Base-by-base conservation (phyloP, 1,140 invertebrate species). In the Lethocerus indicus region DNA sequence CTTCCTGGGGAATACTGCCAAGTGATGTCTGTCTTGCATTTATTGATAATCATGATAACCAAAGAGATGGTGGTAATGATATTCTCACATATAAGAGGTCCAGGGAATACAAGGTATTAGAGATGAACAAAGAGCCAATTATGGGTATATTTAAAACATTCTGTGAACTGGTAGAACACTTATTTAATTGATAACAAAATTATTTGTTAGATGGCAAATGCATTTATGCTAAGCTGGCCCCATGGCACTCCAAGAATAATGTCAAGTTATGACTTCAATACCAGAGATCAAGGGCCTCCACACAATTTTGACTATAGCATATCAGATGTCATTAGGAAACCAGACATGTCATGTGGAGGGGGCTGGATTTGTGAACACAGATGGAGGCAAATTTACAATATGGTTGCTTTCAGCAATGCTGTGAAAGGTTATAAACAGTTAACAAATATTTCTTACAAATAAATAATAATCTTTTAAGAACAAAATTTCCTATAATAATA, bases 321-420 rank as follows among this genome's bases (percentile, higher is more conserved):
- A 16, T 64, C 77, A 12, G 70, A 74, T 13, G 74, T 82, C 6
- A 66, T 62, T 20, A 74, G 85, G 36, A 74, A 78, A 32, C 46
- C 66, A n/a, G 73, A 85, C 56, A 68, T 72, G 1, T 70, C 66
- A 1, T 92, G 87, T 57, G 73, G 69, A 1, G 78, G 79, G 57
- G 86, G 84, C 1, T 93, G 86, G 86, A 64, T 90, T 1, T 93
- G 89, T 60, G 88, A 93, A 64, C 88, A 93, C 63, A 73, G 85
- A 20, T 91, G 86, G 87, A 65, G 75, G 4, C 75, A 82, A 59
- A 87, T 90, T 56, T 78, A 67, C 61, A 79, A 81, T 53, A 90
- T 90, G 86, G 80, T 84, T 1, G 61, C 60, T 2, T 87, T 88
- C 62, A 68, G 79, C 32, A 85, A 82, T 58, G 64, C 68, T 1